phyloP scores from a whole-genome alignment of 1,140 invertebrate genomes.

The Zaprionus inermis region DNA sequence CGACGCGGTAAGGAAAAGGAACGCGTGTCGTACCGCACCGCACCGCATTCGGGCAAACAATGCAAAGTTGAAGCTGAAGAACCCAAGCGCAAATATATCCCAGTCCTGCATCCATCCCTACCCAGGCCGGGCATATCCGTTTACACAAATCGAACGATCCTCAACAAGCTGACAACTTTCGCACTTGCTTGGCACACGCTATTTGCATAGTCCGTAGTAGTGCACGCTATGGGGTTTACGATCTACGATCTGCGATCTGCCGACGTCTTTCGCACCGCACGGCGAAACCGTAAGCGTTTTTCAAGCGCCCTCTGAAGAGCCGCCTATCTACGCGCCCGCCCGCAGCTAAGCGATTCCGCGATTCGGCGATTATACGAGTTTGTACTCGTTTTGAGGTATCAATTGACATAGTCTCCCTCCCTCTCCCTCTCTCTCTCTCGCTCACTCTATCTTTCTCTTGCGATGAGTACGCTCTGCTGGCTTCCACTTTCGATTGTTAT shows the following conservation, averaged over 20 bases:
- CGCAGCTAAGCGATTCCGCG: background rate
- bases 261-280: background rate
- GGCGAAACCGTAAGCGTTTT: constrained; percentile 25
- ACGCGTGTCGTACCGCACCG: background rate
- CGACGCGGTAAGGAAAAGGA: background rate
- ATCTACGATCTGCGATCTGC: background rate
- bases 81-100: too few relatives aligned
- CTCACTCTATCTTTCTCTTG: too few relatives aligned
- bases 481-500: constrained; percentile 5
- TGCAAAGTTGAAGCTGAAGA: too few relatives aligned
- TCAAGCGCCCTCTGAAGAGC: constrained; percentile 50
- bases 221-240: background rate
- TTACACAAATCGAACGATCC: constrained; percentile 20
- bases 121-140: constrained; percentile 19
- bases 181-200: constrained; percentile 72
- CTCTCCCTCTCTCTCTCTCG: background rate
- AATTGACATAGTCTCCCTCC: background rate
- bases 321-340: constrained; percentile 45
- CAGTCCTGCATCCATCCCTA: constrained; percentile 13
- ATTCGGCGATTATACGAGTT: background rate
- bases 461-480: background rate
- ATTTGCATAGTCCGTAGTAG: constrained; percentile 41
- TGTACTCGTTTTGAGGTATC: background rate
- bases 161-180: constrained; percentile 65
- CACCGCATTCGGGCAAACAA: constrained; percentile 20